Base-by-base conservation (phyloP, 2,888 invertebrate genomes). In the Cactoblastis cactorum region DNA sequence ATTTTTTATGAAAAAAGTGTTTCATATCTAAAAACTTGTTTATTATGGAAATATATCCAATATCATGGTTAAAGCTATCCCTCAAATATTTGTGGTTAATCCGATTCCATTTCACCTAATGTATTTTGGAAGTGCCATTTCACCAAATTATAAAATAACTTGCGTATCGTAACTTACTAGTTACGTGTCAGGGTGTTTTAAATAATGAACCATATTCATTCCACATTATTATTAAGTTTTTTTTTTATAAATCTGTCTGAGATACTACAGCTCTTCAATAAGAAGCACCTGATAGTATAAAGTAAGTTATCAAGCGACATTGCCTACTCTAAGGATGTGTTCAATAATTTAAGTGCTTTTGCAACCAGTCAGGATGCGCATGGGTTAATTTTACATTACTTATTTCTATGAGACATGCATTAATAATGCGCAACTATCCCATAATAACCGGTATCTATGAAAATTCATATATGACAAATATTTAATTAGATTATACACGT, bases 41-140 rank as follows among this genome's bases (percentile, higher is more conserved):
- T n/a, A n/a, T n/a, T n/a, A n/a, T n/a, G n/a, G n/a, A n/a, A n/a
- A n/a, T n/a, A n/a, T n/a, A n/a, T n/a, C n/a, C n/a, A n/a, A n/a
- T n/a, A n/a, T n/a, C n/a, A n/a, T n/a, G n/a, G n/a, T n/a, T n/a
- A n/a, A n/a, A n/a, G n/a, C n/a, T n/a, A n/a, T n/a, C n/a, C n/a
- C n/a, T n/a, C n/a, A n/a, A n/a, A n/a, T n/a, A n/a, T n/a, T n/a
- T n/a, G n/a, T n/a, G n/a, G n/a, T n/a, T n/a, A n/a, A n/a, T n/a
- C n/a, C n/a, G n/a, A n/a, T n/a, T n/a, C n/a, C n/a, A n/a, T n/a
- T n/a, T n/a, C n/a, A n/a, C n/a, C n/a, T n/a, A n/a, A n/a, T n/a
- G n/a, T n/a, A n/a, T 51, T 51, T 37, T 9, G 45, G 54, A 64
- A 60, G 70, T 77, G 71, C 70, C 69, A 75, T 74, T 59, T 53